Evolutionary conservation across 2,797 vertebrate genomes (phyloP), one percentile per base, ranked within the genome.

Genomic region (Mionectes olivaceus): DNA sequence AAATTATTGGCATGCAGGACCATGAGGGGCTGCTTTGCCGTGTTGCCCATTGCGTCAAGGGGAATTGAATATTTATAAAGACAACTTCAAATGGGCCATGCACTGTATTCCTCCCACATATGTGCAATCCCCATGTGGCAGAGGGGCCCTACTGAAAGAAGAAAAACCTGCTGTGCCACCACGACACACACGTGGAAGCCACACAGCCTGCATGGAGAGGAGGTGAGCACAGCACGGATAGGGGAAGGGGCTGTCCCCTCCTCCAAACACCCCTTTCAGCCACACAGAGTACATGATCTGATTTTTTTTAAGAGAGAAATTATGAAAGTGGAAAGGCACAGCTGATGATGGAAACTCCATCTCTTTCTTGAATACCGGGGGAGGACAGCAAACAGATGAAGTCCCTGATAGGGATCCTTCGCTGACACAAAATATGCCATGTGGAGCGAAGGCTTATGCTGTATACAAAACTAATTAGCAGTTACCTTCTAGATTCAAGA

Each of bases 31-130:
- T 95, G 92, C 94, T 93, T 30, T 24, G 76, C 89, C 39, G 92
- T 14, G 87, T 10, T 76, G 94, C 88, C 80, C 70, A 0, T 81
- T 71, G 82, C 23, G 7, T 69, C 91, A 64, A 44, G 53, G 93
- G 96, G 91, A 92, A 85, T 69, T 96, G 94, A 95, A 93, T 96
- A 93, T 92, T 94, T 90, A 95, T 93, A 95, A 95, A 92, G 92
- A 35, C 4, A 68, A 74, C 83, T 94, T 95, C 94, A 93, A 85
- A 95, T 90, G 77, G 94, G 81, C 93, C 93, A 17, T 22, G 95
- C 90, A 33, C 81, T 24, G 39, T 41, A 33, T 84, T 87, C 83
- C 74, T 85, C 86, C 94, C 90, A 46, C 87, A 77, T 83, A 61
- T 81, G 77, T 89, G 88, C 86, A 77, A 52, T 44, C 75, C 92